phyloP scores from a whole-genome alignment of 2,113 vertebrate species.

The Indicator maculatus region DNA sequence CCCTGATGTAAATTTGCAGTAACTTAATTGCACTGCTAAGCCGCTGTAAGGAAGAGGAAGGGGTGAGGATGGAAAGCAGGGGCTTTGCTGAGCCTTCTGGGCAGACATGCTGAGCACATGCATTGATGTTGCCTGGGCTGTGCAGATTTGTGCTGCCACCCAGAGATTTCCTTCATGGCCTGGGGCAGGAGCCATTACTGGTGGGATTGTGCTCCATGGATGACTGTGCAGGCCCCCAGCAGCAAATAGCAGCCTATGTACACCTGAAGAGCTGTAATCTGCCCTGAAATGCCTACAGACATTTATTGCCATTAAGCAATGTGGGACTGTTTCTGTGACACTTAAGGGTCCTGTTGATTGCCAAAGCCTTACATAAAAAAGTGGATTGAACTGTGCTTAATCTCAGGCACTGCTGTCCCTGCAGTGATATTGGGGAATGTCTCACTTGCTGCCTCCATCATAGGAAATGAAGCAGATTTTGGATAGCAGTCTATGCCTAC shows the following conservation, averaged over 20 bases:
- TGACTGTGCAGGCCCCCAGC: not conserved
- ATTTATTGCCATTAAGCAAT: not conserved
- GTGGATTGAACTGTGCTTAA: not conserved
- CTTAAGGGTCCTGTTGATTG: not conserved
- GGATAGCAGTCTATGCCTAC: not conserved
- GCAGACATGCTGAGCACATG: not conserved
- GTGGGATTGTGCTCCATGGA: not conserved
- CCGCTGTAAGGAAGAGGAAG: not conserved
- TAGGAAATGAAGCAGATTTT: not conserved
- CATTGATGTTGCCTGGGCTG: not conserved
- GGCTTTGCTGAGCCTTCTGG: not conserved
- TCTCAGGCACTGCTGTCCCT: not conserved
- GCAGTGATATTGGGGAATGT: not conserved
- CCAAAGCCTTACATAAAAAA: not conserved
- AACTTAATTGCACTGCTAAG: not conserved
- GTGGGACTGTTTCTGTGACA: not conserved
- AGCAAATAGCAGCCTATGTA: rapidly evolving
- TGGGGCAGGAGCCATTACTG: not conserved
- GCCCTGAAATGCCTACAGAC: not conserved
- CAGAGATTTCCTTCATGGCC: not conserved
- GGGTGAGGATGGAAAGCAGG: not conserved
- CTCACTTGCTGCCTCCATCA: not conserved
- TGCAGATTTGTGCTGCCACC: not conserved
- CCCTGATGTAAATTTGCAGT: not conserved
- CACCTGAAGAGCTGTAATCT: not conserved